Evolutionary conservation across 2,888 invertebrate species (phyloP).

Genomic region (Mayetiola destructor): DNA sequence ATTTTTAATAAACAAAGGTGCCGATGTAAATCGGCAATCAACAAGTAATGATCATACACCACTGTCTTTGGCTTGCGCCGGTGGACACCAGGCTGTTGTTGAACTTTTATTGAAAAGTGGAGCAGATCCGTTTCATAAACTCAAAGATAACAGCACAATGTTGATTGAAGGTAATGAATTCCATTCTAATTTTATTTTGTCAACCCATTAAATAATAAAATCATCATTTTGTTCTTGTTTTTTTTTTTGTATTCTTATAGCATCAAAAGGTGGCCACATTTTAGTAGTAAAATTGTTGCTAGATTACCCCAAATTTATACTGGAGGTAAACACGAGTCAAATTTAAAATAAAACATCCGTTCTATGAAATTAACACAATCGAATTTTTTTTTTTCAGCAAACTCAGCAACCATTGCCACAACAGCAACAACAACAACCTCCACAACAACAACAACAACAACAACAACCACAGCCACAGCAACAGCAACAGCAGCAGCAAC

Average conservation of each 20-base stretch:
- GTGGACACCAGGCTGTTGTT: slow-evolving; percentile 87
- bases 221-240: no score
- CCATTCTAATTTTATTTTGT: no score
- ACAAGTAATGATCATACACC: slow-evolving; percentile 96
- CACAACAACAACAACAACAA: slow-evolving; percentile 17
- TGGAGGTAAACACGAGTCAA: slow-evolving; percentile 32
- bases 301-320: slow-evolving; percentile 78
- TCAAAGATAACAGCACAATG: slow-evolving; percentile 98
- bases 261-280: slow-evolving; percentile 94
- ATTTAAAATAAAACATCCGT: no score
- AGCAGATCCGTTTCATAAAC: slow-evolving; percentile 90
- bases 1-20: slow-evolving; percentile 79
- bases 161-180: no score
- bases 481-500: slow-evolving; percentile 29
- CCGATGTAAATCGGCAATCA: slow-evolving; percentile 75
- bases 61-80: slow-evolving; percentile 88
- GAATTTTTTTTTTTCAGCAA: no score
- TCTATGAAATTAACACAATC: no score
- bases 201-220: no score
- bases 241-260: no score
- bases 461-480: slow-evolving; percentile 23
- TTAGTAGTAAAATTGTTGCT: slow-evolving; percentile 86
- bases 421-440: slow-evolving; percentile 22
- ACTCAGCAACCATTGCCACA: slow-evolving; percentile 15
- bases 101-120: slow-evolving; percentile 80